Conservation (phyloP, 2,113 vertebrate genomes). For the Chaetops frenatus region DNA sequence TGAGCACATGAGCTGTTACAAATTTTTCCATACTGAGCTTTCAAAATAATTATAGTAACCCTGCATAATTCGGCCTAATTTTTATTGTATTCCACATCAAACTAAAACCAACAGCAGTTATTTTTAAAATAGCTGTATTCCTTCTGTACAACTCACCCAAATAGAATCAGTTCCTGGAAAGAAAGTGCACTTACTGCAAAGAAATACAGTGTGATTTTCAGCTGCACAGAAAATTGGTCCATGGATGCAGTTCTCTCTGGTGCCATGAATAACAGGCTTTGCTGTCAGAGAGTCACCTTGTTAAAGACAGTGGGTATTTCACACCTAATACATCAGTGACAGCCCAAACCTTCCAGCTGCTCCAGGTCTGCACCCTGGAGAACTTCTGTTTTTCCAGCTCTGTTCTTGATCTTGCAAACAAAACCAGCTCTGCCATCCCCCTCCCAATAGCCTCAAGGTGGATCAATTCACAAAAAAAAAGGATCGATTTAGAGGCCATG, state of each 20-base stretch:
- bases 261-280: not conserved
- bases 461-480: not conserved
- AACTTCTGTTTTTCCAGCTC: not conserved
- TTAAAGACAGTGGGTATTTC: not conserved
- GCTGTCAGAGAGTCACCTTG: not conserved
- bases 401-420: not conserved
- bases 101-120: not conserved
- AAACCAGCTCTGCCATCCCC: not conserved
- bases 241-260: not conserved
- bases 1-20: slow-evolving; percentile 19
- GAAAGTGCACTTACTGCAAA: not conserved
- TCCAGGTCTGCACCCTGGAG: not conserved
- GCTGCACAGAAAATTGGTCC: not conserved
- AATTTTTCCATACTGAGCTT: slow-evolving; percentile 37
- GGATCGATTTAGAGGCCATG: rapidly evolving
- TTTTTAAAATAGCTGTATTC: slow-evolving; percentile 11
- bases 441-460: not conserved
- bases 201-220: not conserved
- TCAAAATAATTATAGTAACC: slow-evolving; percentile 48
- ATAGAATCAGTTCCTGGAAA: not conserved
- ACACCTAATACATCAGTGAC: not conserved
- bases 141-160: not conserved
- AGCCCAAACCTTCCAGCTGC: not conserved
- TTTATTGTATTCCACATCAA: slow-evolving; percentile 26
- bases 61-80: not conserved